Evolutionary conservation across 2,797 vertebrate species (phyloP).

Genomic region (Paedocypris micromegethes): DNA sequence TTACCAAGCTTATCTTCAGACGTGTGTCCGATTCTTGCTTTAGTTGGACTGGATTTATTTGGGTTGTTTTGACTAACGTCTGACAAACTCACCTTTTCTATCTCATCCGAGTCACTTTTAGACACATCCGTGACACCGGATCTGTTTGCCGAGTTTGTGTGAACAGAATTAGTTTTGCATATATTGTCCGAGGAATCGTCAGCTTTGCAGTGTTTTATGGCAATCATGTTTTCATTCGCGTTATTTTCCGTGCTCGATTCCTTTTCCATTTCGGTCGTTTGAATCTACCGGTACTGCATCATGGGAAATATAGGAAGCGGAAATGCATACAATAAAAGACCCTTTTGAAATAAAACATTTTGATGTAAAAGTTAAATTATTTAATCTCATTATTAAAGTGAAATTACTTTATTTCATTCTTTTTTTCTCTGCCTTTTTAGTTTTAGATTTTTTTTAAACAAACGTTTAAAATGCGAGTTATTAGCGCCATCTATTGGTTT

Average conservation of each 20-base stretch:
- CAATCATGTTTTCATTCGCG: not conserved
- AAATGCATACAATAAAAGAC: conserved; percentile 10
- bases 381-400: too few species aligned
- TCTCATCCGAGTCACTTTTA: not conserved
- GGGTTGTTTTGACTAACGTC: too few species aligned
- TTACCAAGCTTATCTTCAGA: too few species aligned
- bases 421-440: too few species aligned
- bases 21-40: too few species aligned
- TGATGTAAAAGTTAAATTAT: too few species aligned
- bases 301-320: conserved; percentile 57
- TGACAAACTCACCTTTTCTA: not conserved
- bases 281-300: conserved; percentile 62
- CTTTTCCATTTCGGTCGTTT: conserved; percentile 58
- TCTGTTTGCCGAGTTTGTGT: not conserved
- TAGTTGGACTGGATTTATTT: too few species aligned
- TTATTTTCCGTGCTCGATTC: not conserved
- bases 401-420: too few species aligned
- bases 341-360: not conserved
- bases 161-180: not conserved
- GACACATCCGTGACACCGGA: not conserved
- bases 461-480: too few species aligned
- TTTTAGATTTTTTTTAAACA: too few species aligned
- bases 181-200: not conserved
- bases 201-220: not conserved
- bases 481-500: too few species aligned